Conservation (phyloP, 2,888 invertebrate genomes). For the Drosophila prostipennis region DNA sequence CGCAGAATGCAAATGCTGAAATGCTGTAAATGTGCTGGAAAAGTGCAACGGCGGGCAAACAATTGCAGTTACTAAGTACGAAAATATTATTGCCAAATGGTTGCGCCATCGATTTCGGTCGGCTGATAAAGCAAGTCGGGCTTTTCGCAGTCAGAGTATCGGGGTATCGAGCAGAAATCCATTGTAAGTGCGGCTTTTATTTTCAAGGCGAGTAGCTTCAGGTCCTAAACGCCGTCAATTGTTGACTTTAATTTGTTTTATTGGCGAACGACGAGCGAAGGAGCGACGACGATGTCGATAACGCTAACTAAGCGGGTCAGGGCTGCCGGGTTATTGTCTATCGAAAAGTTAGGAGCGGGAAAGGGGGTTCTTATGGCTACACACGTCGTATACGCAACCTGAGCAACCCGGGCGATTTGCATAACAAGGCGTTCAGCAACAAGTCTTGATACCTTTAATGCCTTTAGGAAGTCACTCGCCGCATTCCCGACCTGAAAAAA, state of each 20-base stretch:
- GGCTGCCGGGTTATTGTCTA: conserved; percentile 61
- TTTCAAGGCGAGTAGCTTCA: conserved; percentile 78
- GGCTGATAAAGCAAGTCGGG: conserved; percentile 42
- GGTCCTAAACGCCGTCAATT: conserved; percentile 78
- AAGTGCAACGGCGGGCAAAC: conserved; percentile 35
- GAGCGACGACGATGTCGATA: conserved; percentile 60
- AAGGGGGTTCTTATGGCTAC: conserved; percentile 48
- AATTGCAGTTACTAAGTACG: conserved; percentile 39
- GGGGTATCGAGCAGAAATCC: conserved; percentile 11
- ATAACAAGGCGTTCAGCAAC: conserved; percentile 74
- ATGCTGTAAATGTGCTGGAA: conserved; percentile 19
- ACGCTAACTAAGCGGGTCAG: conserved; percentile 76
- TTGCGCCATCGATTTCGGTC: conserved; percentile 41
- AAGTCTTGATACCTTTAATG: conserved; percentile 76
- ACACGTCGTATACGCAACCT: conserved; percentile 80
- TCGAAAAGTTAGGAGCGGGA: neutral
- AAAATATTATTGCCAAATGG: conserved; percentile 75
- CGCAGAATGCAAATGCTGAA: conserved; percentile 42
- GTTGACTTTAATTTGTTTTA: conserved; percentile 77
- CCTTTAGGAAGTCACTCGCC: conserved; percentile 77
- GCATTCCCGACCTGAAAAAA: conserved; percentile 40
- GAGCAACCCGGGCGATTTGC: conserved; percentile 54
- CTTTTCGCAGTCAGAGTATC: neutral
- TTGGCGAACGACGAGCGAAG: conserved; percentile 55
- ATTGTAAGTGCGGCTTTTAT: conserved; percentile 42